Evolutionary conservation across 2,888 invertebrate genomes (phyloP).

Genomic region (Epirrhoe alternata): DNA sequence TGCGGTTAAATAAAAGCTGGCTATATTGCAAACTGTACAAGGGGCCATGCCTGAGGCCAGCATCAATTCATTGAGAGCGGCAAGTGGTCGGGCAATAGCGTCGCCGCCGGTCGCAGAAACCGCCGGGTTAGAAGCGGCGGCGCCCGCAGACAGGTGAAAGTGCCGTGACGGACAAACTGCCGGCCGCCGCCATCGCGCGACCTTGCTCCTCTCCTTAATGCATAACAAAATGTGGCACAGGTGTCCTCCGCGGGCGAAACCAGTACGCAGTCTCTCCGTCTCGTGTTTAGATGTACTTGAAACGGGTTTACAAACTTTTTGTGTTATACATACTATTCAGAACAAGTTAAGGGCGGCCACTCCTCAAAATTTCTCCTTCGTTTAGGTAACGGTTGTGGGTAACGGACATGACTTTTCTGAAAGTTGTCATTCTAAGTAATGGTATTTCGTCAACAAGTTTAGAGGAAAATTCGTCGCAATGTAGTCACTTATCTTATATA

Average conservation of each 20-base stretch:
- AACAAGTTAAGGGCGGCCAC: slow-evolving; percentile 31
- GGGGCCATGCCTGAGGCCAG: too few species aligned
- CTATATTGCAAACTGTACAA: slow-evolving; percentile 27
- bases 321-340: slow-evolving; percentile 10
- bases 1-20: slow-evolving; percentile 20
- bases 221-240: slow-evolving; percentile 49
- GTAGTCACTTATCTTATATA: slow-evolving; percentile 13
- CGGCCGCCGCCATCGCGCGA: slow-evolving; percentile 58
- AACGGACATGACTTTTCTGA: slow-evolving; percentile 30
- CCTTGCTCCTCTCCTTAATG: slow-evolving; percentile 64
- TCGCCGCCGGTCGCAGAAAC: slow-evolving; percentile 39
- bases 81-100: slow-evolving; percentile 32
- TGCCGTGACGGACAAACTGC: slow-evolving; percentile 53
- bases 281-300: slow-evolving; percentile 40
- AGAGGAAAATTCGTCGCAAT: slow-evolving; percentile 10
- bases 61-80: slow-evolving; percentile 24
- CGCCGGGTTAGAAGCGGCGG: slow-evolving; percentile 44
- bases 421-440: slow-evolving; percentile 31
- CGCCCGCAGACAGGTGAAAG: slow-evolving; percentile 68
- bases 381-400: too few species aligned
- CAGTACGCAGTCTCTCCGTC: slow-evolving; percentile 22
- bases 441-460: slow-evolving; percentile 15
- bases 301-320: slow-evolving; percentile 31
- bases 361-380: slow-evolving; percentile 34
- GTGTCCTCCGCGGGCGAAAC: slow-evolving; percentile 44